A percentile compares a stretch with the other conserved stretches of the same genome.
Conservation (phyloP, 2,113 vertebrate species). For the Alces alces region DNA sequence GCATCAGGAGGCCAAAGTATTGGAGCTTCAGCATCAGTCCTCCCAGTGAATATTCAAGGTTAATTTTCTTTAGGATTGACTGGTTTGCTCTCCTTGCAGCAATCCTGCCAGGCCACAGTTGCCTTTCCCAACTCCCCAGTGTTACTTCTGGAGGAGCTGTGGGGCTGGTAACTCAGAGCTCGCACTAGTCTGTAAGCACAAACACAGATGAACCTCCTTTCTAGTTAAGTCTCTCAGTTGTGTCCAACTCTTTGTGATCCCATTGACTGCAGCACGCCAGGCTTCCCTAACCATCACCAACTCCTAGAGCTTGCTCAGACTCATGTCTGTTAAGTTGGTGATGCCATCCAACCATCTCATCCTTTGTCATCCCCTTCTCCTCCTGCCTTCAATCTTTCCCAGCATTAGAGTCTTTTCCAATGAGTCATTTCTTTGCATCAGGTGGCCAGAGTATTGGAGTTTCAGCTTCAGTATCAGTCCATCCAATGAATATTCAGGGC, state of each 20-base stretch:
- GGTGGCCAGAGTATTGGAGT: background rate
- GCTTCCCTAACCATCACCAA: background rate
- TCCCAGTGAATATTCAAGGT: background rate
- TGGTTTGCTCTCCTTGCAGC: background rate
- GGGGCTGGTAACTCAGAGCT: background rate
- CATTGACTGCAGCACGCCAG: background rate
- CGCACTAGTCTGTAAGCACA: background rate
- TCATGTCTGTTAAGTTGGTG: background rate
- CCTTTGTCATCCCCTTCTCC: background rate
- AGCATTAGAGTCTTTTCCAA: background rate
- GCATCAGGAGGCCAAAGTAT: background rate
- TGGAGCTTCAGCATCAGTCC: background rate
- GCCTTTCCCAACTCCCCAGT: background rate
- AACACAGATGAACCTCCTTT: background rate
- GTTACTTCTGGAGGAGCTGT: background rate
- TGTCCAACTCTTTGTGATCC: background rate
- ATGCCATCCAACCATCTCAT: background rate
- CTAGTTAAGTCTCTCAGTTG: background rate
- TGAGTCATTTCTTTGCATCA: background rate
- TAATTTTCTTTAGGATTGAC: background rate
- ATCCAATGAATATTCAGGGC: background rate
- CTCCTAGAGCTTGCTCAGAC: background rate
- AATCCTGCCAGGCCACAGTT: background rate
- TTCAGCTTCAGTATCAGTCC: background rate
- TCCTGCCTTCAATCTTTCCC: background rate